Evolutionary conservation across 2,888 invertebrate species (phyloP).

Genomic region (Xestobium rufovillosum): DNA sequence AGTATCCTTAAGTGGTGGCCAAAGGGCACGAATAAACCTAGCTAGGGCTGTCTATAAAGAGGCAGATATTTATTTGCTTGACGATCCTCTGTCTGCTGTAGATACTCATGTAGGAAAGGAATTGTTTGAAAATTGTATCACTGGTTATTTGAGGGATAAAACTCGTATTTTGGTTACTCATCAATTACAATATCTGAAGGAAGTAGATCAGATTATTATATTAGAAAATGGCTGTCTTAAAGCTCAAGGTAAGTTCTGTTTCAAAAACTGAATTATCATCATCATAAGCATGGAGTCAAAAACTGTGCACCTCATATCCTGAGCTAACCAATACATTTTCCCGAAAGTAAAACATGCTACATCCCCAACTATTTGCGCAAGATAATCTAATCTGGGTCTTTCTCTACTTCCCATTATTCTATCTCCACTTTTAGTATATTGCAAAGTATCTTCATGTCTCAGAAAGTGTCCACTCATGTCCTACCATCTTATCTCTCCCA

Average conservation of each 20-base stretch:
- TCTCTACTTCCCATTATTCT: too few relatives aligned
- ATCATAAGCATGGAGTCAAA: not conserved
- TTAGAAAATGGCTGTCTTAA: slow-evolving; percentile 52
- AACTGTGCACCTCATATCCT: too few relatives aligned
- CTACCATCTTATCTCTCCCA: too few relatives aligned
- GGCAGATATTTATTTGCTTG: slow-evolving; percentile 79
- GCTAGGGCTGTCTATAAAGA: slow-evolving; percentile 81
- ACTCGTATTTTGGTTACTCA: slow-evolving; percentile 72
- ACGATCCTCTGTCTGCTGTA: slow-evolving; percentile 90
- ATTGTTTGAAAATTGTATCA: slow-evolving; percentile 76
- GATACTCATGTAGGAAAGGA: slow-evolving; percentile 86
- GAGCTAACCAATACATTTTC: too few relatives aligned
- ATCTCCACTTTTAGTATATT: too few relatives aligned
- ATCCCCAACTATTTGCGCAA: too few relatives aligned
- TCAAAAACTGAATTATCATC: not conserved
- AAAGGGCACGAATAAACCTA: slow-evolving; percentile 81
- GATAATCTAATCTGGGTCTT: too few relatives aligned
- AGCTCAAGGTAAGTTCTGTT: slow-evolving; percentile 47
- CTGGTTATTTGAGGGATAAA: slow-evolving; percentile 57
- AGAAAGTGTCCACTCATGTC: too few relatives aligned
- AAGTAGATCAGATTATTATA: slow-evolving; percentile 52
- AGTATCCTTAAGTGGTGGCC: slow-evolving; percentile 71
- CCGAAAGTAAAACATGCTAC: too few relatives aligned
- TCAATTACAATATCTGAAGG: slow-evolving; percentile 61
- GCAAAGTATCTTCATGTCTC: too few relatives aligned